Base-by-base conservation (phyloP, 2,797 vertebrate genomes). In the Emydoidea blandingii region DNA sequence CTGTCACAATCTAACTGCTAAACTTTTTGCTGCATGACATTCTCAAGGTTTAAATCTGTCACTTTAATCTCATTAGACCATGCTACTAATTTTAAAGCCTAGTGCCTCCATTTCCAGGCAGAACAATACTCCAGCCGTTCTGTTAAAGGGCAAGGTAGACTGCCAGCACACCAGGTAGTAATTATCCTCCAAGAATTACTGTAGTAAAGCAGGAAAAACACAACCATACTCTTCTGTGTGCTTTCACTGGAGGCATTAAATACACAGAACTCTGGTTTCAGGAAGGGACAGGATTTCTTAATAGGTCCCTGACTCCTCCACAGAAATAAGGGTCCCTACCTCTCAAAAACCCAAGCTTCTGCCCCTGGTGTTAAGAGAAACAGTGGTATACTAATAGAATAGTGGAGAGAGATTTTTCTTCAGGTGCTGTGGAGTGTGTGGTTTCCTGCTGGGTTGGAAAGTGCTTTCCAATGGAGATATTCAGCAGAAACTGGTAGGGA, bases 1-100 rank as follows among this genome's bases (percentile, higher is more conserved):
- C 50, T 89, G 92, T 96, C 92, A 83, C 85, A 92, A 18, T 88
- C 80, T 94, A 84, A 84, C 88, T 85, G 79, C 82, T 1, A 8
- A 90, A 86, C 86, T 86, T 92, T 82, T 85, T 52, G 50, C 89
- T 91, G 91, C 34, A 7, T 87, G 93, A 96, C 83, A 90, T 87
- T 94, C 87, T 95, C 87, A 93, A 90, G 50, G 88, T 93, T 92
- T 95, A 87, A 94, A 91, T 93, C 90, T 96, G 96, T 96, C 96
- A 95, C 78, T 96, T 86, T 44, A 92, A 62, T 95, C 97, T 96
- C 92, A 0, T 29, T 84, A 93, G 93, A 96, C 56, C 79, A 80
- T 59, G 44, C 54, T 95, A 50, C 91, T 96, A 94, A 96, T 96
- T 97, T 98, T 96, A 97, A 97, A 93, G 91, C 86, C 93, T 91